phyloP scores from a whole-genome alignment of 2,888 invertebrate genomes.

The Zaprionus obscuricornis region DNA sequence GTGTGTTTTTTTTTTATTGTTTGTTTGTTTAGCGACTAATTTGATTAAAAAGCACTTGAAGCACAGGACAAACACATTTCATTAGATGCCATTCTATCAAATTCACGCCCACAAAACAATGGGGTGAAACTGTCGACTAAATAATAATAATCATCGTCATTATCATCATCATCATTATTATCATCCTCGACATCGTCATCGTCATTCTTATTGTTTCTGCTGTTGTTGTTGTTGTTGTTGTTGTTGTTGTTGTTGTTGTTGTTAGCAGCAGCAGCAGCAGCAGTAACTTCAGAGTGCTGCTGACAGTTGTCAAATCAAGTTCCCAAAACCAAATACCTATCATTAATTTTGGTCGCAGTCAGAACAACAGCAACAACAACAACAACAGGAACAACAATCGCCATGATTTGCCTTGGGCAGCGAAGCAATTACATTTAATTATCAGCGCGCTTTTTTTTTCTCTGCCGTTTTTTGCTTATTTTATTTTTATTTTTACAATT shows the following conservation, averaged over 20 bases:
- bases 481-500: conserved; percentile 1
- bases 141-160: conserved; percentile 28
- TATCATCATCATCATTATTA: conserved; percentile 18
- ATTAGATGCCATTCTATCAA: conserved; percentile 36
- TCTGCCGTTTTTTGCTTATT: background rate
- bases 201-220: background rate
- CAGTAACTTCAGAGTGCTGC: background rate
- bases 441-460: conserved; percentile 51
- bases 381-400: conserved; percentile 12
- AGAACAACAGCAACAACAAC: background rate
- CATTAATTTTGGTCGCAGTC: conserved; percentile 41
- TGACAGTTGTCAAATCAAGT: conserved; percentile 48
- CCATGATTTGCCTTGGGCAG: conserved; percentile 34
- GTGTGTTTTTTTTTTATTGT: conserved; percentile 3
- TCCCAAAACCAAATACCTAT: conserved; percentile 43
- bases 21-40: conserved; percentile 27
- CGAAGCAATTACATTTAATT: conserved; percentile 63
- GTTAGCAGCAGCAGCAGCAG: too few relatives aligned
- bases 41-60: conserved; percentile 45
- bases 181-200: conserved; percentile 20
- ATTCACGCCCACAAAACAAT: conserved; percentile 38
- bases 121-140: conserved; percentile 9
- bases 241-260: background rate
- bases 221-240: conserved; percentile 16
- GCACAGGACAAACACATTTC: conserved; percentile 25